These are phyloP conservation scores for Scomber scombrus DNA, from an alignment of 2,113 vertebrate genomes.

Conservation along the genomic window DNA sequence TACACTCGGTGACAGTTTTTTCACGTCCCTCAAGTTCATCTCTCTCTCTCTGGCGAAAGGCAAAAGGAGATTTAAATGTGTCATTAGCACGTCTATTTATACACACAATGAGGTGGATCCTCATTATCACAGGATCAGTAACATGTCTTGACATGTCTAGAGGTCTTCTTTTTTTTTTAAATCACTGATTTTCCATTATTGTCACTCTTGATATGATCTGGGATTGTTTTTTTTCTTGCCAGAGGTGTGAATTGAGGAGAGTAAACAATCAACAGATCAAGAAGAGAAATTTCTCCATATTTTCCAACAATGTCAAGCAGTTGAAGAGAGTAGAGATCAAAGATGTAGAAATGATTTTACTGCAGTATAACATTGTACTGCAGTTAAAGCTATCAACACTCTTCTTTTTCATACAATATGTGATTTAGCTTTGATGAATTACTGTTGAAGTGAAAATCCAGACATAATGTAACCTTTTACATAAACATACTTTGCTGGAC, in stretches of 20 bases:
- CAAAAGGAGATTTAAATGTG: slow-evolving; percentile 75
- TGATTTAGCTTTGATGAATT: background rate
- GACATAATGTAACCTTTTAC: too few species aligned
- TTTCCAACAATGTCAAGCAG: slow-evolving; percentile 42
- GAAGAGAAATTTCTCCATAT: slow-evolving; percentile 38
- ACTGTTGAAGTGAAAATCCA: background rate
- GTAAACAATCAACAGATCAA: slow-evolving; percentile 74
- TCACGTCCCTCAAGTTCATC: slow-evolving; percentile 67
- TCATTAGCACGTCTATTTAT: slow-evolving; percentile 87
- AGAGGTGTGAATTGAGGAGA: slow-evolving; percentile 76
- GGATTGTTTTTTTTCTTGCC: slow-evolving; percentile 6
- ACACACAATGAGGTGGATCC: slow-evolving; percentile 76
- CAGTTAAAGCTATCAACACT: background rate
- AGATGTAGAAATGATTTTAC: slow-evolving; percentile 1
- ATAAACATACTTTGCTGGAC: background rate
- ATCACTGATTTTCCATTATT: slow-evolving; percentile 55
- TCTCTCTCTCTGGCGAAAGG: slow-evolving; percentile 56
- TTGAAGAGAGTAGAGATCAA: slow-evolving; percentile 37
- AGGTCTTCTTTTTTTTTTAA: slow-evolving; percentile 3
- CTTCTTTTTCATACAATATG: background rate
- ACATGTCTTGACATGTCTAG: slow-evolving; percentile 72
- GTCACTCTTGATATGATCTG: slow-evolving; percentile 55
- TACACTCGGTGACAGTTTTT: slow-evolving; percentile 70
- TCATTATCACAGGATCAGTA: slow-evolving; percentile 81
- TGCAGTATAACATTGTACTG: background rate